These are phyloP conservation scores for Pipa parva DNA, from an alignment of 2,113 vertebrate genomes.

Conservation along the genomic window DNA sequence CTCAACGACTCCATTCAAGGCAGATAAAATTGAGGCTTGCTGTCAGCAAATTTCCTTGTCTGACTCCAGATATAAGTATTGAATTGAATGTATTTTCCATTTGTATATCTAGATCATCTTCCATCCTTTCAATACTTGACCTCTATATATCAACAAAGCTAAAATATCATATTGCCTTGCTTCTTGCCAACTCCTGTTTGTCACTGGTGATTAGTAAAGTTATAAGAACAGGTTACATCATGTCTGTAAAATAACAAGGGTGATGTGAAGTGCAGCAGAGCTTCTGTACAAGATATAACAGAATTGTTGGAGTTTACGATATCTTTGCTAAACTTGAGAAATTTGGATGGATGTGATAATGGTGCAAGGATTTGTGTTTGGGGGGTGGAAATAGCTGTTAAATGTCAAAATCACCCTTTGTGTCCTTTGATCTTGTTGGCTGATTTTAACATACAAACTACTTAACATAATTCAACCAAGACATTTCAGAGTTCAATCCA, in stretches of 20 bases:
- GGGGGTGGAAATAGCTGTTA: conserved; percentile 6
- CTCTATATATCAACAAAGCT: background rate
- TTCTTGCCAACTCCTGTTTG: background rate
- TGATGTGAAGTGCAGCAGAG: background rate
- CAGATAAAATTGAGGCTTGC: background rate
- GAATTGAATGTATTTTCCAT: background rate
- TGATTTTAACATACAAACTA: conserved; percentile 13
- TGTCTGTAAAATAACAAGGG: background rate
- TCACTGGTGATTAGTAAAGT: conserved; percentile 2
- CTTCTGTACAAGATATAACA: background rate
- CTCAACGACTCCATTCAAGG: no score
- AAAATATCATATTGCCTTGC: background rate
- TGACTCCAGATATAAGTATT: background rate
- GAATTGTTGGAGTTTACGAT: background rate
- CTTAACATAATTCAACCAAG: conserved; percentile 18
- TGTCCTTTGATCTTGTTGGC: conserved; percentile 27
- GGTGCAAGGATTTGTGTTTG: background rate
- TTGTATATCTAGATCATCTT: no score
- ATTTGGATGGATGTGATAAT: conserved; percentile 4
- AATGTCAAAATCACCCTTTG: conserved; percentile 39
- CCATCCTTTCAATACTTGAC: background rate
- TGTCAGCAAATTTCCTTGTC: no score
- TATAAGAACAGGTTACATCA: background rate
- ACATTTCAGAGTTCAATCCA: conserved; percentile 12
- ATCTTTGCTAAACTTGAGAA: background rate